Evolutionary conservation across 2,113 vertebrate species (phyloP).

Genomic region (Prionailurus viverrinus): DNA sequence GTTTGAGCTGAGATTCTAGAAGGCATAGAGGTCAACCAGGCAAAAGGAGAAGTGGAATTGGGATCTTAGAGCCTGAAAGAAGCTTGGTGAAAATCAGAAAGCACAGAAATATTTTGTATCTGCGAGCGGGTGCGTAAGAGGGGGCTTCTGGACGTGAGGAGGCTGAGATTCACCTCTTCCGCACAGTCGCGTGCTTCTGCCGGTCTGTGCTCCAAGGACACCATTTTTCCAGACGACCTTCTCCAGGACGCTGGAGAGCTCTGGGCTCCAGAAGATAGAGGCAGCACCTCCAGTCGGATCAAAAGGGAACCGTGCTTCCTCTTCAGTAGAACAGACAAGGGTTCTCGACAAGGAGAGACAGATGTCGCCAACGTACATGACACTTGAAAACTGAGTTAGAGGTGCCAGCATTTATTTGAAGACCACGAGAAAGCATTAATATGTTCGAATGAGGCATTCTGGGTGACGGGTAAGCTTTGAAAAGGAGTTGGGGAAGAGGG

Average conservation of each 20-base stretch:
- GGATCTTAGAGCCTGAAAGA: background rate
- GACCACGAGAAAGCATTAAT: background rate
- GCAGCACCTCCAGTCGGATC: background rate
- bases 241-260: background rate
- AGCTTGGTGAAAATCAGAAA: background rate
- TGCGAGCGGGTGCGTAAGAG: accelerated
- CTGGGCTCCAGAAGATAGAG: accelerated
- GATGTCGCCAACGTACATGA: too few relatives aligned
- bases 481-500: background rate
- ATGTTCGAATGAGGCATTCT: background rate
- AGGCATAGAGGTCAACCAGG: background rate
- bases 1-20: background rate
- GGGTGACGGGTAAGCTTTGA: background rate
- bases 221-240: background rate
- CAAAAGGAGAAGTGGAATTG: background rate
- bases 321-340: background rate
- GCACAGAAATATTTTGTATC: background rate
- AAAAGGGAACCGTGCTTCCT: background rate
- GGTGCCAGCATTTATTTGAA: background rate
- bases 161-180: background rate
- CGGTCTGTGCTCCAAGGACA: background rate
- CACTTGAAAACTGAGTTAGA: background rate
- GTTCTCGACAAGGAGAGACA: background rate
- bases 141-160: background rate
- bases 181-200: background rate